Percentiles rank a stretch among this genome's conserved stretches.
These are phyloP conservation scores for Dendrolimus punctatus DNA, from an alignment of 1,140 invertebrate species.

Conservation along the genomic window DNA sequence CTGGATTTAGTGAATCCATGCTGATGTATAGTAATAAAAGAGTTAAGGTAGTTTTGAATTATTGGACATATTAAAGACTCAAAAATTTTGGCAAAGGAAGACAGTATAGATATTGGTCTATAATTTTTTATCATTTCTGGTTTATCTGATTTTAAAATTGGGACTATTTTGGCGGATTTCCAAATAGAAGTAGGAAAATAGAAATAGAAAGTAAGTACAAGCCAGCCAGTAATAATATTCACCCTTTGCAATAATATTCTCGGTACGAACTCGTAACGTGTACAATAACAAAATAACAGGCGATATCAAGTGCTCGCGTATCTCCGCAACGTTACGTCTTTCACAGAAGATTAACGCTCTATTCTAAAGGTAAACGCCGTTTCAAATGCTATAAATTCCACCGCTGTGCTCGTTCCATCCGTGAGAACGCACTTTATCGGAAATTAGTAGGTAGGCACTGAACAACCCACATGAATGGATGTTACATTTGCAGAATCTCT, in stretches of 20 bases:
- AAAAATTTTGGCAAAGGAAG: too few relatives aligned
- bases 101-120: too few relatives aligned
- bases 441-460: conserved; percentile 50
- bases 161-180: too few relatives aligned
- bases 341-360: conserved; percentile 68
- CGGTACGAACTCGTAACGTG: conserved; percentile 5
- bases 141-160: too few relatives aligned
- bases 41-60: too few relatives aligned
- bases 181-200: too few relatives aligned
- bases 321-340: conserved; percentile 34
- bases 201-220: too few relatives aligned
- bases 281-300: conserved; percentile 11
- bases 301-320: conserved; percentile 28
- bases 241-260: not conserved
- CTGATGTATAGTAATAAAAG: too few relatives aligned
- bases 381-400: conserved; percentile 65
- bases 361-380: conserved; percentile 65
- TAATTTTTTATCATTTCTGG: too few relatives aligned
- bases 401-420: conserved; percentile 55
- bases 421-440: conserved; percentile 60
- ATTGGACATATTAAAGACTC: too few relatives aligned
- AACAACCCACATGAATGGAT: conserved; percentile 22
- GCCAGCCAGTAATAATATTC: too few relatives aligned
- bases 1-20: too few relatives aligned
- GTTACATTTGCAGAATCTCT: conserved; percentile 16